Evolutionary conservation across 2,888 invertebrate species (phyloP), one percentile per base, ranked within the genome.

Genomic region (Drosophila antonietae): DNA sequence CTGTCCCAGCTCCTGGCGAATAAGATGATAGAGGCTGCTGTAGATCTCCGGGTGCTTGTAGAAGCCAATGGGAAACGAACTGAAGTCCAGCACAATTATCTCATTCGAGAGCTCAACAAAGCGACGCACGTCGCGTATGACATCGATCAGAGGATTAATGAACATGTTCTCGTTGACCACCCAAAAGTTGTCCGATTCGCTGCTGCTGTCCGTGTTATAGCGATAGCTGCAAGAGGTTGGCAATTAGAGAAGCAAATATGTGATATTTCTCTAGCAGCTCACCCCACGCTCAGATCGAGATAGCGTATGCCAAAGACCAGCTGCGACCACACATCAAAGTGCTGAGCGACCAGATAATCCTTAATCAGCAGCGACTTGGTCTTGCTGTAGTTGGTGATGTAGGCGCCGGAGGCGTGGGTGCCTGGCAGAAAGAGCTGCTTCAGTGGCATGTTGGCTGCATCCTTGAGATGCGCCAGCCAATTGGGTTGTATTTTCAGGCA

Each of bases 291-390:
- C 62, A 97, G 94, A 92, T 97, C 97, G 57, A 97, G 93, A 92
- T 96, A 97, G 89, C 97, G 94, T 85, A 97, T 95, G 60, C 97
- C 97, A 90, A 96, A 96, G 0, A 96, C 95, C n/a, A 97, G 94
- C 89, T 97, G 97, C 0, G 95, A 95, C 96, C 97, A 97, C 57
- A 97, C 94, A 86, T 95, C 95, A 68, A 96, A 95, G 91, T 97
- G 97, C 91, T 97, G 97, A 0, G 91, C 83, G 28, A 91, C 88
- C 47, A 95, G 95, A 59, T 91, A 92, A 41, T 91, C 91, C 70
- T 90, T 90, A 12, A 92, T 80, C 10, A 92, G 76, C 61, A 82
- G 56, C 3, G 91, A 91, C 58, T 90, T 87, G 35, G 81, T 80
- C 56, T 87, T 87, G 44, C 75, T 83, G 52, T 83, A 82, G 57